Evolutionary conservation across 1,140 invertebrate species (phyloP), one percentile per base, ranked within the genome.

Genomic region (Brachionus angularis): DNA sequence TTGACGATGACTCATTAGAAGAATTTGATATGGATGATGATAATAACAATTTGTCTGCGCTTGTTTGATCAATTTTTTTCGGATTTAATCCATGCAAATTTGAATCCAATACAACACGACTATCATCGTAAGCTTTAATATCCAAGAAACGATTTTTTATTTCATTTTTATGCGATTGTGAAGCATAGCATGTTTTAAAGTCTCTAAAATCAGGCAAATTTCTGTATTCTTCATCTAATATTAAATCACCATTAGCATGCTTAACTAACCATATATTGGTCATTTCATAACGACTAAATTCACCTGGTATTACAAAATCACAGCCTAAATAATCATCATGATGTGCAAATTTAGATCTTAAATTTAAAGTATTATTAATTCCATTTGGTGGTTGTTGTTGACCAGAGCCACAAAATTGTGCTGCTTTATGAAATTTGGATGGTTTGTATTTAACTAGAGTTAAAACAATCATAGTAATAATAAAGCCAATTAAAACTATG

Each of bases 71-170:
- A 18, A 33, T 67, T 50, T 25, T 50, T 50, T 8, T 46, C n/a
- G 12, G 47, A 50, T 12, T 46, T 31, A 2, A 47, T 25, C 10
- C 16, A 16, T 16, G 10, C 39, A 16, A 42, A 42, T 10, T 16
- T 16, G 39, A 42, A 18, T 50, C 62, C 10, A 67, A 36, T 18
- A 67, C 36, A 3, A 67, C 62, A 23, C 62, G 21, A 16, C 62
- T 67, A 29, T 67, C 62, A 12, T 67, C 62, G 27, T 67, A 67
- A 25, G 62, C 62, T 67, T 67, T 67, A 12, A 67, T 67, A 25
- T 67, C 62, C 12, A 67, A 3, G 36, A 67, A 67, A 14, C 62
- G 21, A 23, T 67, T 67, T 42, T 67, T 67, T 27, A 21, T 18
- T 25, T 67, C 62, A 21, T 67, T 67, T 31, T 29, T 34, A 18